These are phyloP conservation scores for Salarias fasciatus DNA, from an alignment of 2,797 vertebrate species.

Conservation along the genomic window DNA sequence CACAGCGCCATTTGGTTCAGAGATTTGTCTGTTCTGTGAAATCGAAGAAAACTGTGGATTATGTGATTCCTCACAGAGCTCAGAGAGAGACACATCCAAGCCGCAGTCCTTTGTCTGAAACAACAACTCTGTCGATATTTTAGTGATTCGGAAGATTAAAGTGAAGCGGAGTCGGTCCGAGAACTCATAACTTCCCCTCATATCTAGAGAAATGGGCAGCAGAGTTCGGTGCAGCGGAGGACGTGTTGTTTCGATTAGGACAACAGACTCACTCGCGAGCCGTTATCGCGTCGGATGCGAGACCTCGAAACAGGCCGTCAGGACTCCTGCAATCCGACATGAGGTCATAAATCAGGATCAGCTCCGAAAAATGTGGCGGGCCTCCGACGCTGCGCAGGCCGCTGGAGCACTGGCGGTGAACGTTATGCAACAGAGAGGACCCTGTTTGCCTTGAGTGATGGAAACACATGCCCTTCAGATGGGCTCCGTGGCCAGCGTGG, in stretches of 20 bases:
- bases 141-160: too few relatives aligned
- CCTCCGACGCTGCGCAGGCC: constrained; percentile 41
- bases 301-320: constrained; percentile 14
- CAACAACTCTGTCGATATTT: too few relatives aligned
- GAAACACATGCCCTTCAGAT: constrained; percentile 53
- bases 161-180: too few relatives aligned
- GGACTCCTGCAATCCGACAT: constrained; percentile 22
- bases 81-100: too few relatives aligned
- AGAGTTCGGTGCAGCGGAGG: too few relatives aligned
- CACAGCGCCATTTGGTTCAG: background rate
- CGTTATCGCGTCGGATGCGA: constrained; percentile 19
- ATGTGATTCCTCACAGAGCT: too few relatives aligned
- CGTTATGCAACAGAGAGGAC: constrained; percentile 46
- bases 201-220: too few relatives aligned
- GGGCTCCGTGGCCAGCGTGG: constrained; percentile 37
- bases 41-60: too few relatives aligned
- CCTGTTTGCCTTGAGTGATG: constrained; percentile 48
- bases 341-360: constrained; percentile 50
- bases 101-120: too few relatives aligned
- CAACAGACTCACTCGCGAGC: constrained; percentile 7
- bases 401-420: constrained; percentile 30
- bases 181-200: too few relatives aligned
- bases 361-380: constrained; percentile 35
- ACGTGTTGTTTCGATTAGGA: too few relatives aligned
- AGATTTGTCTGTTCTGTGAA: background rate